Evolutionary conservation across 1,140 invertebrate species (phyloP).

Genomic region (Rhyacophila brunnea): DNA sequence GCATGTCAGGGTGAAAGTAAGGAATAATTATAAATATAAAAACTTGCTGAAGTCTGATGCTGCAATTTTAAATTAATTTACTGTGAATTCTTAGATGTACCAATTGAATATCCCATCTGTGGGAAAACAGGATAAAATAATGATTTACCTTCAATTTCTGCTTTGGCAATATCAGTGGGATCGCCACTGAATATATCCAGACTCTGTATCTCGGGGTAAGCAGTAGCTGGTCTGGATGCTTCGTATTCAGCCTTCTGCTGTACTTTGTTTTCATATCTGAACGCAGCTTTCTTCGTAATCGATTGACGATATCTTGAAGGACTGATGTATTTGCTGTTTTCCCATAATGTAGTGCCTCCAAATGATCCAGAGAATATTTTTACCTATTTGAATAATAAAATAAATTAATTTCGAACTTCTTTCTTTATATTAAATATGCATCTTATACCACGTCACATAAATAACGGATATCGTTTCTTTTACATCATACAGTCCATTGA

Average conservation of each 20-base stretch:
- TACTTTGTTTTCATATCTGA: slow-evolving; percentile 76
- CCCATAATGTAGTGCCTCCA: slow-evolving; percentile 87
- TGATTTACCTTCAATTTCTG: slow-evolving; percentile 41
- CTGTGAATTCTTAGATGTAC: too few relatives aligned
- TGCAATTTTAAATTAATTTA: too few relatives aligned
- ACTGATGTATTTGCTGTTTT: slow-evolving; percentile 90
- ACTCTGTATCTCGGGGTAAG: slow-evolving; percentile 61
- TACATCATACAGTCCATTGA: too few relatives aligned
- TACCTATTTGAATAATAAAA: slow-evolving; percentile 47
- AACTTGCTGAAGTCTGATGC: too few relatives aligned
- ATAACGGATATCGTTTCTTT: too few relatives aligned
- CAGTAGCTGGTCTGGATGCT: slow-evolving; percentile 66
- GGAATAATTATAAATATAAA: too few relatives aligned
- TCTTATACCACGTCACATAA: too few relatives aligned
- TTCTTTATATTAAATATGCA: too few relatives aligned
- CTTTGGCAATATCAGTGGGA: slow-evolving; percentile 44
- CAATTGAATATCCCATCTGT: too few relatives aligned
- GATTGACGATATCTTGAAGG: slow-evolving; percentile 79
- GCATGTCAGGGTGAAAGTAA: too few relatives aligned
- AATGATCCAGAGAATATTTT: slow-evolving; percentile 93
- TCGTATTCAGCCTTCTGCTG: slow-evolving; percentile 75
- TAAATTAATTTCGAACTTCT: not conserved
- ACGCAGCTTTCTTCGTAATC: slow-evolving; percentile 65
- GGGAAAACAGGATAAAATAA: too few relatives aligned
- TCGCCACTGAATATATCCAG: slow-evolving; percentile 51